A percentile compares a stretch with the other conserved stretches of the same genome.
Evolutionary conservation across 2,113 vertebrate species (phyloP).

Genomic region (Sterna hirundo): DNA sequence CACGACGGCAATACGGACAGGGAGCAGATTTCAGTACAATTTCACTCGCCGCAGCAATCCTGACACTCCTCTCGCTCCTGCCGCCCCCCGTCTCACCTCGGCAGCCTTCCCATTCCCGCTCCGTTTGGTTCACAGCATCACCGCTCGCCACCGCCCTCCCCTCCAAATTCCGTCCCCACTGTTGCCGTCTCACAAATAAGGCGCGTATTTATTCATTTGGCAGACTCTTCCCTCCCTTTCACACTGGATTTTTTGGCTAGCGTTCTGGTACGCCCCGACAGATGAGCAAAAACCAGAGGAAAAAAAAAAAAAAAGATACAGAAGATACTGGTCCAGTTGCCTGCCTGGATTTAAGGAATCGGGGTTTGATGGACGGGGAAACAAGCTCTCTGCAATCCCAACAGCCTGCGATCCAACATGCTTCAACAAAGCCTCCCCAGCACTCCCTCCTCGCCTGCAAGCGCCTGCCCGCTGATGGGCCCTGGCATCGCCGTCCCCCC

Average conservation of each 20-base stretch:
- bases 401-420: background rate
- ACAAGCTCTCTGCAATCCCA: background rate
- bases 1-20: fast-evolving
- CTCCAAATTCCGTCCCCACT: background rate
- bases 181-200: background rate
- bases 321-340: background rate
- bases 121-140: background rate
- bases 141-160: background rate
- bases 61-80: too few species aligned
- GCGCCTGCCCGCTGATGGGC: background rate
- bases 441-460: background rate
- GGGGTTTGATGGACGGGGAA: background rate
- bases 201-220: background rate
- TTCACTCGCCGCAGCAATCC: background rate
- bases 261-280: background rate
- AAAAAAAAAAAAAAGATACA: too few species aligned
- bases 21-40: too few species aligned
- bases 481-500: background rate
- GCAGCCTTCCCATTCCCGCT: background rate
- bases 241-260: background rate
- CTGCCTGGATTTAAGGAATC: background rate
- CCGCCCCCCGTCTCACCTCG: background rate
- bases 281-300: background rate
- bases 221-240: background rate
- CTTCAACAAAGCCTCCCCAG: background rate